Base-by-base conservation (phyloP, 2,113 vertebrate species). In the Panthera tigris region DNA sequence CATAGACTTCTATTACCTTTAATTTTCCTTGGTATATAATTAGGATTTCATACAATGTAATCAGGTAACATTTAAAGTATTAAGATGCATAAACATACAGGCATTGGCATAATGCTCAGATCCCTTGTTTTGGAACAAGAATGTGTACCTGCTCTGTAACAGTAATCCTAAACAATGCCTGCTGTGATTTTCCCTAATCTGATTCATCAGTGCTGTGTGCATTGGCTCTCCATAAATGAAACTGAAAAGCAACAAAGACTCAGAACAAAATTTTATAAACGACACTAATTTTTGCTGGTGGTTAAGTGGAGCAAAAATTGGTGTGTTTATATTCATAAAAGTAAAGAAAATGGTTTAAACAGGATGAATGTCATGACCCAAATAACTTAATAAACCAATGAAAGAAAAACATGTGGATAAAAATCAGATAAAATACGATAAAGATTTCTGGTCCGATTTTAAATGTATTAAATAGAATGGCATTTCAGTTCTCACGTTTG, bases 141-240 rank as follows among this genome's bases (percentile, higher is more conserved):
- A 74, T 68, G 5, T 68, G 1, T 89, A 97, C 57, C 89, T 86
- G 84, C 89, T 91, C 55, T 36, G 12, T 63, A 97, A 96, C 2
- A 92, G 0, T 45, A 86, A 31, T 76, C 57, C 65, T 87, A 90
- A 97, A 80, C 15, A 65, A 4, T 19, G 4, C 50, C 31, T 94
- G 76, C 50, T 97, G 57, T 92, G 36, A 48, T 97, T 97, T 98
- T 52, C 15, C 57, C 19, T 96, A 86, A 96, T 94, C 63, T 80
- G 29, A 95, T 95, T 88, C 79, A 96, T 95, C 79, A 78, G 1
- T 18, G 89, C 0, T 83, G 4, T 76, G 45, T 91, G 36, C 27
- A 18, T 31, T 96, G 66, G 83, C 31, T 98, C 29, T 74, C 48
- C 74, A 78, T 96, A 97, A 97, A 96, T 52, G 76, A 98, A 97